Evolutionary conservation across 2,113 vertebrate genomes (phyloP), one percentile per base, ranked within the genome.

Genomic region (Opisthocomus hoazin): DNA sequence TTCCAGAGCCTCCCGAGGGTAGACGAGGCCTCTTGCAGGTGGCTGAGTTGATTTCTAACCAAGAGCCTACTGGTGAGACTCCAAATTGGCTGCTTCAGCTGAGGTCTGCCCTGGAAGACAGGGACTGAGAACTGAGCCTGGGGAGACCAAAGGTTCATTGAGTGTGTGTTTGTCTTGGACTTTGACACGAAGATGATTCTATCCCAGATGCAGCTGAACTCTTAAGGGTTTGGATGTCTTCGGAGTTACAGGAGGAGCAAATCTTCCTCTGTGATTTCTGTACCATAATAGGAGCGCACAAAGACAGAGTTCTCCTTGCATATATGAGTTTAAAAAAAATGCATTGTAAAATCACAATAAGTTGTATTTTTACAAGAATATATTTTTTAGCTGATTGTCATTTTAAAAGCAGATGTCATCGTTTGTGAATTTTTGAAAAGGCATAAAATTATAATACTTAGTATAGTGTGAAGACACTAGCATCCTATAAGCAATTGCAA

Each of bases 151-250:
- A 85, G 24, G 65, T 93, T 96, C 58, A 78, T 85, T 91, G 91
- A 94, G 16, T 50, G 22, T 58, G 10, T 95, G 70, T 95, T 94
- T 96, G 48, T 93, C 63, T 94, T 94, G 91, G 89, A 65, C 53
- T 85, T 84, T 57, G 78, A 65, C 74, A 68, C 18, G 81, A 91
- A 82, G 89, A 94, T 87, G 53, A 24, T 89, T 57, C 87, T 94
- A 18, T 77, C 91, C 57, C 84, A 94, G 61, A 79, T 65, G 82
- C 45, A 75, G 74, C 56, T 78, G 50, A 89, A 71, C 36, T 70
- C 64, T 43, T 84, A 84, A 81, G 56, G 37, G 29, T 82, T 53
- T 60, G 39, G 74, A 51, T 30, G 85, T 66, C 53, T 73, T 79
- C 2, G 1, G 56, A 51, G 19, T 32, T 39, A 19, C 0, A 74